Base-by-base conservation (phyloP, 1,140 invertebrate species). In the Drosophila pallidifrons region DNA sequence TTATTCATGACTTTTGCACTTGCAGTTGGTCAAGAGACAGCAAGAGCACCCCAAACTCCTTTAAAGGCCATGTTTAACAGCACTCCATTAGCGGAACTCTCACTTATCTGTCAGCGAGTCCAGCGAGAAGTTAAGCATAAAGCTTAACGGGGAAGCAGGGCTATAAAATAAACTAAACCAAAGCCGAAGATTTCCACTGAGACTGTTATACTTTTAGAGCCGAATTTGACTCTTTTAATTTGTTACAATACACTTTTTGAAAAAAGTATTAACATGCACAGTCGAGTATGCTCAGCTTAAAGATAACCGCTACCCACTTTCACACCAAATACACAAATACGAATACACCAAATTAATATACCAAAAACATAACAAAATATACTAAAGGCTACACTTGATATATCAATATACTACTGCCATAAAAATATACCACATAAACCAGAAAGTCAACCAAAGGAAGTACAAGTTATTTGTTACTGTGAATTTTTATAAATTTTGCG, bases 1-100 rank as follows among this genome's bases (percentile, higher is more conserved):
- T 77, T 80, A 87, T 87, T 87, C 82, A 87, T 77, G 72, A 79
- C 72, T 68, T 74, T 76, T 76, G 59, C 51, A 25, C 57, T 61
- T 61, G 61, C 58, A 58, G 32, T 61, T 49, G 49, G 45, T 63
- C 54, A 75, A 64, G 32, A 45, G 16, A 15, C n/a, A 25, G 7
- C 45, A 8, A 11, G 51, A 32, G 35, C 28, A 54, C 28, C n/a
- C 51, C 51, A 6, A 20, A 41, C 54, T 57, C 16, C 15, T 20
- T 25, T 41, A 20, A 57, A 57, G 16, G 30, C 51, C 51, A 6
- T 54, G 28, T 32, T 15, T 4, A 54, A 52, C 47, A 4, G 47
- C 3, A 3, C 47, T 49, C 47, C 47, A 49, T 49, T 49, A 49
- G 20, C 20, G 28, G 10, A 11, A 16, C 47, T 5, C n/a, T 43